Evolutionary conservation across 2,888 invertebrate genomes (phyloP), one percentile per base, ranked within the genome.

Genomic region (Busseola fusca): DNA sequence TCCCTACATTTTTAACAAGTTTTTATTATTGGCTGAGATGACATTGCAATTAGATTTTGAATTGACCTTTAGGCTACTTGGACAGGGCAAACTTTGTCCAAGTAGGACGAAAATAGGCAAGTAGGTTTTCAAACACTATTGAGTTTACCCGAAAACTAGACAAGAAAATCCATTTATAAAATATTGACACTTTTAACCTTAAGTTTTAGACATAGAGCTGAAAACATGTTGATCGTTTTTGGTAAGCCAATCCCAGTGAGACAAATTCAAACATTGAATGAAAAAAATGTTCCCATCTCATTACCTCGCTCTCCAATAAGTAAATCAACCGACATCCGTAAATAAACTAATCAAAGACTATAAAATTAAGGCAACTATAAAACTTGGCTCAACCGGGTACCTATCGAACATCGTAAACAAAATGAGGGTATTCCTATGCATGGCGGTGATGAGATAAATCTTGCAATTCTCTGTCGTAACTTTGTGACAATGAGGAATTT

Each of bases 341-440:
- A 76, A 72, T 25, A 16, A 59, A 83, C 84, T 83, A 84, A 84
- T 84, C 84, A 85, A 71, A 62, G 62, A 21, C 65, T 52, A 68
- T 85, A 85, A 85, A 85, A 86, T 85, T 84, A 86, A 80, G 76
- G 63, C 82, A 82, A 85, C 86, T 83, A 85, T 85, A 85, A 85
- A 85, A 79, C 74, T 74, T 79, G 76, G 79, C 79, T 78, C 74
- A 69, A 74, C 72, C n/a, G 80, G 73, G 73, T 76, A n/a, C n/a
- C n/a, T n/a, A 85, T 82, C 70, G 78, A 82, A 81, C 79, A 79
- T 86, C 86, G 86, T 86, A 87, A 86, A 86, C 74, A 54, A 80
- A 84, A 86, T 86, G 79, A 86, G 71, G 71, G 65, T 77, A 86
- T 86, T 86, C 74, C 87, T 83, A 87, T 74, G 87, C 86, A 78